A percentile compares a stretch with the other conserved stretches of the same genome.
These are phyloP conservation scores for Axis porcinus DNA, from an alignment of 2,113 vertebrate species.

Conservation along the genomic window DNA sequence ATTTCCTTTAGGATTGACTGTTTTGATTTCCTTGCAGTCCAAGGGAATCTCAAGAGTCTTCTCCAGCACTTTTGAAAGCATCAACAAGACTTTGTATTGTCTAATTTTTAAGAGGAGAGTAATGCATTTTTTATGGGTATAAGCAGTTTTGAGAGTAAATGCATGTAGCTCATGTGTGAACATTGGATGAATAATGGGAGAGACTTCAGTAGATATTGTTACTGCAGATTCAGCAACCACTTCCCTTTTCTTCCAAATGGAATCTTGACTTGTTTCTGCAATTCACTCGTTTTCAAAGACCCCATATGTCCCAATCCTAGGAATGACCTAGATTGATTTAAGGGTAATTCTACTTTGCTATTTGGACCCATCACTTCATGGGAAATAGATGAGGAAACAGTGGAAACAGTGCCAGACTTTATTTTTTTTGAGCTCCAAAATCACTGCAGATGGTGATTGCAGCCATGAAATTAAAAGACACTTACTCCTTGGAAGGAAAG, in stretches of 20 bases:
- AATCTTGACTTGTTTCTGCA: not conserved
- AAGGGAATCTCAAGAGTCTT: not conserved
- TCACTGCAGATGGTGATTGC: too few species aligned
- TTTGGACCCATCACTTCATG: too few species aligned
- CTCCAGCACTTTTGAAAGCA: not conserved
- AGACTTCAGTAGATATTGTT: not conserved
- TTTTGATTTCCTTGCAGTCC: not conserved
- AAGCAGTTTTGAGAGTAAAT: not conserved
- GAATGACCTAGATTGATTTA: not conserved
- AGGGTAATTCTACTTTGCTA: not conserved
- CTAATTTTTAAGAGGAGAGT: not conserved
- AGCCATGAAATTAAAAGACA: too few species aligned
- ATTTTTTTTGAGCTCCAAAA: too few species aligned
- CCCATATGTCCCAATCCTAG: not conserved
- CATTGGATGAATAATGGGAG: not conserved
- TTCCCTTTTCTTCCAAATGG: not conserved
- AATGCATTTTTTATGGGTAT: not conserved
- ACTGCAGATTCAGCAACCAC: not conserved
- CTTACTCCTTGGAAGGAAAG: too few species aligned
- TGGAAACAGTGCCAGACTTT: too few species aligned
- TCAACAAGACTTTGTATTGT: not conserved
- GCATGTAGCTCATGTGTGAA: fast-evolving
- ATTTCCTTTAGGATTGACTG: not conserved
- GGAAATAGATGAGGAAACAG: too few species aligned
- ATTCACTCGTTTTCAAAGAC: not conserved